These are phyloP conservation scores for Halictus ligatus DNA, from an alignment of 2,888 invertebrate species.

Conservation along the genomic window DNA sequence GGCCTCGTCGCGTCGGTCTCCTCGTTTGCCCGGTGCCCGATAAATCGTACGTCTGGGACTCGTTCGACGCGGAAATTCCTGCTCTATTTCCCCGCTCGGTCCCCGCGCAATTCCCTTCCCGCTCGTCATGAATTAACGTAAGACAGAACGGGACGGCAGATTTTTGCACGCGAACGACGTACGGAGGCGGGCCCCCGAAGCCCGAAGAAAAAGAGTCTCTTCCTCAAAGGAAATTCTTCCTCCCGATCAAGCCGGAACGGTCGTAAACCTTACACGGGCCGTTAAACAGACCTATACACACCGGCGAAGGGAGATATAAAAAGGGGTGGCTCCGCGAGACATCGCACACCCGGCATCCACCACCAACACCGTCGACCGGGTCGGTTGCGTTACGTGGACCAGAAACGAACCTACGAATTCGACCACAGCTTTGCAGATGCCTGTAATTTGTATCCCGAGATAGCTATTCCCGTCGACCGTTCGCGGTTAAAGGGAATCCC, in stretches of 20 bases:
- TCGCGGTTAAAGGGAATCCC: conserved; percentile 29
- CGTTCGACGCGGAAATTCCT: conserved; percentile 54
- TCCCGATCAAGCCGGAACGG: conserved; percentile 47
- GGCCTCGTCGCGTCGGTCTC: conserved; percentile 3
- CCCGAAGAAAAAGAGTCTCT: conserved; percentile 19
- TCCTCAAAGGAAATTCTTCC: conserved; percentile 67
- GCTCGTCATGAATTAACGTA: conserved; percentile 8
- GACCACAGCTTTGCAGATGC: conserved; percentile 26
- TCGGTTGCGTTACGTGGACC: conserved; percentile 22
- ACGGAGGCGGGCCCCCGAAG: neutral
- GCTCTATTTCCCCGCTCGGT: conserved; percentile 19
- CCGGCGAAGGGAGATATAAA: conserved; percentile 5
- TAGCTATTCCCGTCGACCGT: conserved; percentile 36
- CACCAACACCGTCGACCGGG: neutral
- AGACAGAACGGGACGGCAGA: neutral
- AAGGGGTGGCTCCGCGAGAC: conserved; percentile 21
- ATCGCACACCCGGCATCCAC: neutral
- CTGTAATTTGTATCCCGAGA: conserved; percentile 51
- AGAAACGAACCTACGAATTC: conserved; percentile 36
- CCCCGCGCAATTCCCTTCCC: conserved; percentile 38
- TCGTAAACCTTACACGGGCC: conserved; percentile 72
- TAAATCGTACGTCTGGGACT: conserved; percentile 55
- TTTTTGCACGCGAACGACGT: neutral
- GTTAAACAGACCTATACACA: conserved; percentile 70
- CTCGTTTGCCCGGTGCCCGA: conserved; percentile 41